Conservation (phyloP, 2,888 invertebrate species). For the Scaptomyza flava region DNA sequence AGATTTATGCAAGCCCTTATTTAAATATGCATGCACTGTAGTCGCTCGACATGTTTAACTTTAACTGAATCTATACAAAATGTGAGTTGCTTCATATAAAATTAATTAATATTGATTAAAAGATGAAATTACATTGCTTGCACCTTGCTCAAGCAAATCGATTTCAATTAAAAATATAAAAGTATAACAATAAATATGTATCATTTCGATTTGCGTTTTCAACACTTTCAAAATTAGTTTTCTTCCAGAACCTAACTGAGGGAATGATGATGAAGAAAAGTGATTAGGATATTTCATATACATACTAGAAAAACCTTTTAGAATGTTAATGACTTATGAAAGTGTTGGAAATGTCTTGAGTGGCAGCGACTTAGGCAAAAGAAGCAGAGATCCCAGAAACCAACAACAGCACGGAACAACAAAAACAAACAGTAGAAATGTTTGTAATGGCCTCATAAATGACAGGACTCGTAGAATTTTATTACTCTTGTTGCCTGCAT, state of each 20-base stretch:
- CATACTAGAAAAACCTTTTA: slow-evolving; percentile 76
- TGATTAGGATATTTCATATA: slow-evolving; percentile 57
- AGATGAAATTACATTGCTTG: too few species aligned
- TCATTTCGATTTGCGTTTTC: not conserved
- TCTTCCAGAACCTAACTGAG: not conserved
- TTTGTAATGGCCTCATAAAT: slow-evolving; percentile 68
- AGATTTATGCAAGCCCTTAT: not conserved
- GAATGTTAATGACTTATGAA: slow-evolving; percentile 75
- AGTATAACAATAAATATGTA: not conserved
- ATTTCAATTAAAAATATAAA: not conserved
- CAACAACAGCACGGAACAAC: slow-evolving; percentile 1
- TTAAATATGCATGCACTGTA: not conserved
- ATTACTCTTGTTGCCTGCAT: slow-evolving; percentile 62
- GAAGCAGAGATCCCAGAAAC: slow-evolving; percentile 6
- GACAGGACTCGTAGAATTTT: slow-evolving; percentile 65
- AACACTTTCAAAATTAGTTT: not conserved
- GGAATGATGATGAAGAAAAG: slow-evolving; percentile 24
- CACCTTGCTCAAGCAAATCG: not conserved
- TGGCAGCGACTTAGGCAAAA: slow-evolving; percentile 14
- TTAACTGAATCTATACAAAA: not conserved
- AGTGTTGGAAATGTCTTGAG: slow-evolving; percentile 60
- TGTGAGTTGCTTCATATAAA: too few species aligned
- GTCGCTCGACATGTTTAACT: not conserved
- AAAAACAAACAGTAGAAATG: slow-evolving; percentile 34
- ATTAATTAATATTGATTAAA: too few species aligned